phyloP scores from a whole-genome alignment of 2,113 vertebrate species.

The Misgurnus mizolepis region DNA sequence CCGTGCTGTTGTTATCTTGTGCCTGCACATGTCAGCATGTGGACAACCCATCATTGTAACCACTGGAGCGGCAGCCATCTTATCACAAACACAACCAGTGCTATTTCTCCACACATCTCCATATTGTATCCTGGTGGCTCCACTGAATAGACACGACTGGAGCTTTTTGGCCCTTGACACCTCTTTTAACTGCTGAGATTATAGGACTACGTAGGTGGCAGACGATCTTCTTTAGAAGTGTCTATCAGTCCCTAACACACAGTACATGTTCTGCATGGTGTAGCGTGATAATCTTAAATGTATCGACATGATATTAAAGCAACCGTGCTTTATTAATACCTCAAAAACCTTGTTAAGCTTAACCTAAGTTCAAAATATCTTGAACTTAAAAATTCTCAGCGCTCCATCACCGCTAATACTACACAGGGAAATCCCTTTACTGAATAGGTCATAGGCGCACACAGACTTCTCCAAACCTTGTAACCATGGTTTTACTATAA shows the following conservation, averaged over 20 bases:
- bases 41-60: conserved; percentile 67
- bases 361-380: conserved; percentile 7
- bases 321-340: conserved; percentile 23
- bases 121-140: conserved; percentile 3
- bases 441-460: background rate
- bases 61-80: conserved; percentile 65
- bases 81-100: conserved; percentile 53
- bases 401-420: background rate
- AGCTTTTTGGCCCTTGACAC: conserved; percentile 30
- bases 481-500: too few species aligned
- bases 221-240: background rate
- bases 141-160: conserved; percentile 22
- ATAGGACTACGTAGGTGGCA: background rate
- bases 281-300: conserved; percentile 28
- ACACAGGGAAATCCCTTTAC: background rate
- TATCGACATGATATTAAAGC: conserved; percentile 15
- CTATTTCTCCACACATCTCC: conserved; percentile 22
- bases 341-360: conserved; percentile 4
- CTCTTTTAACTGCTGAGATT: conserved; percentile 32
- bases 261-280: conserved; percentile 3
- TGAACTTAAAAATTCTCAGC: background rate
- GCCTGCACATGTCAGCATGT: conserved; percentile 60
- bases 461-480: background rate
- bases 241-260: conserved; percentile 16
- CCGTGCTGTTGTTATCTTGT: conserved; percentile 67